These are phyloP conservation scores for Zingel zingel DNA, from an alignment of 2,113 vertebrate species.

Conservation along the genomic window DNA sequence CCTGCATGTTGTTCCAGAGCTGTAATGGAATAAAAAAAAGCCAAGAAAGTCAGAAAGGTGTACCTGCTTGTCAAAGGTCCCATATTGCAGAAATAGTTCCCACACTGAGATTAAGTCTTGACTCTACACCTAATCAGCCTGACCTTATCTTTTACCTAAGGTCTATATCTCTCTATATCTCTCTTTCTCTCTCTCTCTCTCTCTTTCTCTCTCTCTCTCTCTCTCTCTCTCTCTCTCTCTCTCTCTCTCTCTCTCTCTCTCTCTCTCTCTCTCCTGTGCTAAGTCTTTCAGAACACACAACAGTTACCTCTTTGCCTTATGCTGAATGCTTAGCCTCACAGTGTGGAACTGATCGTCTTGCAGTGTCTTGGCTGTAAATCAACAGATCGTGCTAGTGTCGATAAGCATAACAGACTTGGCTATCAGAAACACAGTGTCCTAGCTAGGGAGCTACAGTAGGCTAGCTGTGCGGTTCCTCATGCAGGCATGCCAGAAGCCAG, in stretches of 20 bases:
- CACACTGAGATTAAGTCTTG: slow-evolving; percentile 56
- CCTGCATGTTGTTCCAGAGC: not conserved
- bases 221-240: not conserved
- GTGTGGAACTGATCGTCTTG: not conserved
- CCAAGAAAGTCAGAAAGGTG: slow-evolving; percentile 9
- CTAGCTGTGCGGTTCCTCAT: slow-evolving; percentile 36
- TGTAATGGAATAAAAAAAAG: not conserved
- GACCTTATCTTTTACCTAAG: slow-evolving; percentile 22
- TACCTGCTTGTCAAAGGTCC: slow-evolving; percentile 66
- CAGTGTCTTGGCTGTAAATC: slow-evolving; percentile 11
- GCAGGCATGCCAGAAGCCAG: slow-evolving; percentile 55
- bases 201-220: slow-evolving; percentile 5
- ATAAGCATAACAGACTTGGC: not conserved
- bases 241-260: slow-evolving; percentile 6
- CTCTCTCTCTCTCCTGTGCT: not conserved
- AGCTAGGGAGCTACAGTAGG: slow-evolving; percentile 6
- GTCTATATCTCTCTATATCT: slow-evolving; percentile 9
- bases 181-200: slow-evolving; percentile 5
- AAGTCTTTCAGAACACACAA: not conserved
- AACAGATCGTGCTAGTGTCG: not conserved
- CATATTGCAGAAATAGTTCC: slow-evolving; percentile 51
- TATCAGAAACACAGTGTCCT: slow-evolving; percentile 9
- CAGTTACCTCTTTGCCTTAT: not conserved
- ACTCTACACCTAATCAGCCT: slow-evolving; percentile 47
- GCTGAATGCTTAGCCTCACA: not conserved